These are phyloP conservation scores for Drosophila prosaltans DNA, from an alignment of 1,140 invertebrate genomes.

Conservation along the genomic window DNA sequence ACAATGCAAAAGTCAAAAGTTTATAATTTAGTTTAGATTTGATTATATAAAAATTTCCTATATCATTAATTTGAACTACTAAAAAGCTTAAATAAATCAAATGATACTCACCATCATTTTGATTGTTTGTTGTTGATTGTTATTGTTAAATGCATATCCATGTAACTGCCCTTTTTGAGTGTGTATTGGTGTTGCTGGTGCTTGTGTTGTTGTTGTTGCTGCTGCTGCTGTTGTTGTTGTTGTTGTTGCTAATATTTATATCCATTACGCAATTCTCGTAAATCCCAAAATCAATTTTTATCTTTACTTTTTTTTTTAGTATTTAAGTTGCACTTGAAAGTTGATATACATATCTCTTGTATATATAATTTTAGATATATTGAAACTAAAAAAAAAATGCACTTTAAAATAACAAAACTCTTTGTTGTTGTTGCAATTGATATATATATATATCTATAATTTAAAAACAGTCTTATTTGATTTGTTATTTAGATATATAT, in stretches of 20 bases:
- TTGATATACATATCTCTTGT: constrained; percentile 27
- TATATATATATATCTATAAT: constrained; percentile 26
- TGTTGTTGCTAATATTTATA: constrained; percentile 71
- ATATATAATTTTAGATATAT: constrained; percentile 19
- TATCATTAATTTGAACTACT: background rate
- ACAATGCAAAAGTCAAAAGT: no score
- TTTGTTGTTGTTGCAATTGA: constrained; percentile 33
- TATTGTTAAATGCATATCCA: constrained; percentile 65
- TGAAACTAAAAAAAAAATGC: constrained; percentile 49
- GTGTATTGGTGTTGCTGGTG: constrained; percentile 25
- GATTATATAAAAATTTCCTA: background rate
- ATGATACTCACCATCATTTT: constrained; percentile 58
- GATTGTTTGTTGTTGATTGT: constrained; percentile 38
- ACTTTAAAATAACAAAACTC: constrained; percentile 29
- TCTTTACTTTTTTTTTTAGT: constrained; percentile 15
- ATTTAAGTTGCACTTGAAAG: constrained; percentile 22
- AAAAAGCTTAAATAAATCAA: constrained; percentile 30
- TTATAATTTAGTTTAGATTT: no score
- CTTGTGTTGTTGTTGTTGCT: constrained; percentile 22
- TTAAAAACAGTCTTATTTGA: constrained; percentile 52
- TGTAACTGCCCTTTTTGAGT: constrained; percentile 39
- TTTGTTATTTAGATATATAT: constrained; percentile 3
- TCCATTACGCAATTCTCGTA: constrained; percentile 70
- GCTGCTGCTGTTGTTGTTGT: constrained; percentile 47
- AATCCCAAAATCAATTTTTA: constrained; percentile 60